These are phyloP conservation scores for Mesorhabditis belari DNA, from an alignment of 2,888 invertebrate species.

Conservation along the genomic window DNA sequence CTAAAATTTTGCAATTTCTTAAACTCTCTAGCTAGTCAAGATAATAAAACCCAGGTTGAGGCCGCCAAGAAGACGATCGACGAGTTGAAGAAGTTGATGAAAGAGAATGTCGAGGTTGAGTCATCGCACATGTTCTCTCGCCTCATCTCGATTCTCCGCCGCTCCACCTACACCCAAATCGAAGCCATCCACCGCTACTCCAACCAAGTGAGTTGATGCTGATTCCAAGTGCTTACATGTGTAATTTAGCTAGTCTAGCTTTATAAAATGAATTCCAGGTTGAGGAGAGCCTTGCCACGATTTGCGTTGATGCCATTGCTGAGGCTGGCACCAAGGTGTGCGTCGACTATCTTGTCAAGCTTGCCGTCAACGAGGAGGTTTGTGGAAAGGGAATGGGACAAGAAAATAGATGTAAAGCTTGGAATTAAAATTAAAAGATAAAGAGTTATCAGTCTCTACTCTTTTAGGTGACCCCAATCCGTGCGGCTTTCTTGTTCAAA, in stretches of 20 bases:
- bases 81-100: constrained; percentile 12
- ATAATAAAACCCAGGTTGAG: no score
- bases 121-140: constrained; percentile 24
- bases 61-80: constrained; percentile 19
- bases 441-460: constrained; percentile 10
- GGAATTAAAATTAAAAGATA: not conserved
- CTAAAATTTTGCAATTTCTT: no score
- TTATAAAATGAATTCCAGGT: constrained; percentile 16
- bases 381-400: constrained; percentile 1
- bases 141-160: constrained; percentile 32
- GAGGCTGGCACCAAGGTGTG: constrained; percentile 35
- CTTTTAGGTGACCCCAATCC: constrained; percentile 15
- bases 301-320: constrained; percentile 30
- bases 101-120: constrained; percentile 18
- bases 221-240: not conserved
- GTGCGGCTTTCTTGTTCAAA: constrained; percentile 24
- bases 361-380: constrained; percentile 13
- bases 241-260: no score
- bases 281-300: constrained; percentile 17
- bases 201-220: constrained; percentile 14
- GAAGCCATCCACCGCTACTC: constrained; percentile 15
- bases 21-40: no score
- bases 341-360: constrained; percentile 26
- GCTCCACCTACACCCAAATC: constrained; percentile 22
- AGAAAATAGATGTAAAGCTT: not conserved